phyloP scores from a whole-genome alignment of 2,888 invertebrate species.

The Carabus problematicus region DNA sequence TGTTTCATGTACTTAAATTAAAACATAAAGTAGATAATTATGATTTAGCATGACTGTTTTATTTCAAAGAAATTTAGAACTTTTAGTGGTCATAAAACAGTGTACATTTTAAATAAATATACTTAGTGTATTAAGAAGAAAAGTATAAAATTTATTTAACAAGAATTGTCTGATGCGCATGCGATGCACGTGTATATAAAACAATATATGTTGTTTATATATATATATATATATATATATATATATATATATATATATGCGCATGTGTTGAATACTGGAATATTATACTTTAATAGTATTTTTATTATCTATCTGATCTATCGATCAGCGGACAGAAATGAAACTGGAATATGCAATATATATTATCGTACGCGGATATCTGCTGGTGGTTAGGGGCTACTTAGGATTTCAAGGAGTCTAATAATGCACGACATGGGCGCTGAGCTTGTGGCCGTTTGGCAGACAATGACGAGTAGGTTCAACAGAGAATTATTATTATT shows the following conservation, averaged over 20 bases:
- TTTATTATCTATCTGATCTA: too few relatives aligned
- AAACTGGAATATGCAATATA: conserved; percentile 1
- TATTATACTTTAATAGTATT: too few relatives aligned
- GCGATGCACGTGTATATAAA: too few relatives aligned
- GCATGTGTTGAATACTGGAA: not conserved
- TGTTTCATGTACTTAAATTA: too few relatives aligned
- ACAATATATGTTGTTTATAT: not conserved
- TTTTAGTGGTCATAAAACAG: too few relatives aligned
- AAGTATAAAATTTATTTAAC: too few relatives aligned
- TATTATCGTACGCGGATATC: conserved; percentile 19
- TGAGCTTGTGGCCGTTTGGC: conserved; percentile 3
- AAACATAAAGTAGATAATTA: too few relatives aligned
- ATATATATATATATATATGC: not conserved
- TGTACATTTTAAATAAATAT: too few relatives aligned
- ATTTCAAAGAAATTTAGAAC: too few relatives aligned
- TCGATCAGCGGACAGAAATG: not conserved
- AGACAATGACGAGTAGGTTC: not conserved
- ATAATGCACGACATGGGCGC: conserved; percentile 5
- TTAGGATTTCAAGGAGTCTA: not conserved
- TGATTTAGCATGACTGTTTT: too few relatives aligned
- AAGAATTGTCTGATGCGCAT: too few relatives aligned
- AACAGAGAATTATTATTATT: not conserved
- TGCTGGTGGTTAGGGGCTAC: conserved; percentile 4
- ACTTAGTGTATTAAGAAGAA: too few relatives aligned
- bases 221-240: not conserved